phyloP scores from a whole-genome alignment of 2,113 vertebrate genomes.

The Oryzias woworae region DNA sequence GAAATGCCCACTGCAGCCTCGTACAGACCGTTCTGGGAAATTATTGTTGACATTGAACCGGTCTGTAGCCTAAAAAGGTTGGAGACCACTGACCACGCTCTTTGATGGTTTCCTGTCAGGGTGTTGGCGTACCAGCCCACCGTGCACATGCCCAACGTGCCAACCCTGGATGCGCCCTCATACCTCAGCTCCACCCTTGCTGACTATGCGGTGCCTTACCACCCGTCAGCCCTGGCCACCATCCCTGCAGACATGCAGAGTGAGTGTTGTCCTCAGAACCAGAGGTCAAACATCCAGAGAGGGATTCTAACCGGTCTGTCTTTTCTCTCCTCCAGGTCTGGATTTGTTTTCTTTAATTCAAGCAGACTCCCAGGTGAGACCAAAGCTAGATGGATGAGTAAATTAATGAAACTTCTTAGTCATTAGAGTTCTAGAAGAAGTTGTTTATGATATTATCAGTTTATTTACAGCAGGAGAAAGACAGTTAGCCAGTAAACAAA shows the following conservation, averaged over 20 bases:
- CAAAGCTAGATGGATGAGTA: not conserved
- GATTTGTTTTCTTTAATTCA: slow-evolving; percentile 96
- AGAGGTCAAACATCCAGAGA: too few relatives aligned
- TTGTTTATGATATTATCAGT: too few relatives aligned
- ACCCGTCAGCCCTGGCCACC: slow-evolving; percentile 85
- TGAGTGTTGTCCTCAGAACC: slow-evolving; percentile 63
- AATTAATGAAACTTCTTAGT: not conserved
- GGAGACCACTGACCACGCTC: not conserved
- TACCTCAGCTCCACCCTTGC: slow-evolving; percentile 86
- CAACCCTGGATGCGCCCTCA: slow-evolving; percentile 79
- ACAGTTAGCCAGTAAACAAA: too few relatives aligned
- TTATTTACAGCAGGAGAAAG: too few relatives aligned
- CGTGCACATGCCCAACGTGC: slow-evolving; percentile 85
- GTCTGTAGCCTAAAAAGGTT: not conserved
- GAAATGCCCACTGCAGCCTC: too few relatives aligned
- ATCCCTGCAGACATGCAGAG: slow-evolving; percentile 94
- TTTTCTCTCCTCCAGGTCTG: slow-evolving; percentile 81
- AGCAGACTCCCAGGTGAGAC: slow-evolving; percentile 91
- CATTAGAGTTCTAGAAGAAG: too few relatives aligned
- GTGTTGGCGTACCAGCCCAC: slow-evolving; percentile 92
- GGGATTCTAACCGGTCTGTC: slow-evolving; percentile 18
- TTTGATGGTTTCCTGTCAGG: slow-evolving; percentile 64
- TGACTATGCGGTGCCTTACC: slow-evolving; percentile 92
- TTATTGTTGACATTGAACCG: too few relatives aligned
- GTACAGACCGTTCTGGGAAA: too few relatives aligned